Evolutionary conservation across 1,140 invertebrate genomes (phyloP), one percentile per base, ranked within the genome.

Genomic region (Drosophila miranda): DNA sequence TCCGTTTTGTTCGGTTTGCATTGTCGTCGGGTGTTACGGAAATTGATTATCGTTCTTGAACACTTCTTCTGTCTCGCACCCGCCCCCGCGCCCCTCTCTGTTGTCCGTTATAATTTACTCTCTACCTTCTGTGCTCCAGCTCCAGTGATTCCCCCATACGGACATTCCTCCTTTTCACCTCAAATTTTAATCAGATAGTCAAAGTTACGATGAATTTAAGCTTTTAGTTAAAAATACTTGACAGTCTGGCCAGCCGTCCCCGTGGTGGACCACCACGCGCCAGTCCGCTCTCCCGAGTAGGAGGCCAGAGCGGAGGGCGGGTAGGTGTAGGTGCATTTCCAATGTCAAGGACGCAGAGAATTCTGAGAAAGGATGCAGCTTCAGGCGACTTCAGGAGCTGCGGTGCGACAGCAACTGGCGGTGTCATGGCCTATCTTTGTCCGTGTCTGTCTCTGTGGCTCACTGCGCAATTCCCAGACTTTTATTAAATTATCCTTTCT

Each of bases 11-110:
- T 56, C 54, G 19, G 75, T 51, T 42, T 41, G 34, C 44, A 34
- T 54, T 43, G 59, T 49, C 58, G 55, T 62, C 54, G 75, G 67
- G 62, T 75, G 72, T 44, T 77, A 50, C 81, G 80, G 80, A 84
- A 84, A 84, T 84, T 86, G 80, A 86, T 84, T 84, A 86, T 84
- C 84, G 63, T 86, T 86, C 81, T 84, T 49, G 50, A 75, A 86
- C 81, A 73, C 80, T 51, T 44, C 45, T 59, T 53, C 26, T 53
- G 26, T 52, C 43, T 54, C 34, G 4, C 34, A 11, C 34, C 11
- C 1, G 23, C 11, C 9, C n/a, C n/a, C n/a, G n/a, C n/a, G n/a
- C 8, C 9, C 2, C 30, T 2, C 8, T 9, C 8, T 3, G 30
- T 34, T 34, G 30, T 34, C 30, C 30, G 30, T 34, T 34, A 34